Evolutionary conservation across 2,797 vertebrate species (phyloP).

Genomic region (Rallus crepitans): DNA sequence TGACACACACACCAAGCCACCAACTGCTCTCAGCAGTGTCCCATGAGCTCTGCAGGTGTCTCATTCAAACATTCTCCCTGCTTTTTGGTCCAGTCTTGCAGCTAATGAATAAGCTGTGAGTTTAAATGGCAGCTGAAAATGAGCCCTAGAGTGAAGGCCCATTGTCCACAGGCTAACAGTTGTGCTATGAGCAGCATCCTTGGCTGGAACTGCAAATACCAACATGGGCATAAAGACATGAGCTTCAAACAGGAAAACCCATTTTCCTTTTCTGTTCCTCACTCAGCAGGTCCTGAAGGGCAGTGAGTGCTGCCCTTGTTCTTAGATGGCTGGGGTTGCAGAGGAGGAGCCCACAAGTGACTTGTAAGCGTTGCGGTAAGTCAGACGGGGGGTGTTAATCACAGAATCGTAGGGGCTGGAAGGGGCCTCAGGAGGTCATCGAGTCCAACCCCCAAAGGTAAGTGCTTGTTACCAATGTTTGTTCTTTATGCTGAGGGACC

Average conservation of each 20-base stretch:
- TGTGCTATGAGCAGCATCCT: neutral
- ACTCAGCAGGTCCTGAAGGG: neutral
- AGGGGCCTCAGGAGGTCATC: too few species aligned
- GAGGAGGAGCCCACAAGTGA: neutral
- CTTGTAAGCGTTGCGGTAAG: neutral
- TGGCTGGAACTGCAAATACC: neutral
- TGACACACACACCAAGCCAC: accelerated
- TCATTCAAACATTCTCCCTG: neutral
- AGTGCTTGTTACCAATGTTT: neutral
- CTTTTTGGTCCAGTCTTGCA: neutral
- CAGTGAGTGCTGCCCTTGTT: accelerated
- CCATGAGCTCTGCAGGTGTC: neutral
- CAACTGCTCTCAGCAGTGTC: neutral
- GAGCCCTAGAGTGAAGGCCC: neutral
- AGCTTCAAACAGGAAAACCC: neutral
- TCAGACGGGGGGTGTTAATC: too few species aligned
- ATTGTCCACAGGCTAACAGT: neutral
- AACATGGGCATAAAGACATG: accelerated
- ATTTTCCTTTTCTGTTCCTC: neutral
- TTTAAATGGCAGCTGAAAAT: neutral
- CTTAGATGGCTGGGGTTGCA: accelerated
- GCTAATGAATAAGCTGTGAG: neutral
- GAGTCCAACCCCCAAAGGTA: too few species aligned
- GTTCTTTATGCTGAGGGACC: neutral
- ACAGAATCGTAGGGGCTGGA: too few species aligned